Base-by-base conservation (phyloP, 1,140 invertebrate species). In the Eriocheir sinensis region DNA sequence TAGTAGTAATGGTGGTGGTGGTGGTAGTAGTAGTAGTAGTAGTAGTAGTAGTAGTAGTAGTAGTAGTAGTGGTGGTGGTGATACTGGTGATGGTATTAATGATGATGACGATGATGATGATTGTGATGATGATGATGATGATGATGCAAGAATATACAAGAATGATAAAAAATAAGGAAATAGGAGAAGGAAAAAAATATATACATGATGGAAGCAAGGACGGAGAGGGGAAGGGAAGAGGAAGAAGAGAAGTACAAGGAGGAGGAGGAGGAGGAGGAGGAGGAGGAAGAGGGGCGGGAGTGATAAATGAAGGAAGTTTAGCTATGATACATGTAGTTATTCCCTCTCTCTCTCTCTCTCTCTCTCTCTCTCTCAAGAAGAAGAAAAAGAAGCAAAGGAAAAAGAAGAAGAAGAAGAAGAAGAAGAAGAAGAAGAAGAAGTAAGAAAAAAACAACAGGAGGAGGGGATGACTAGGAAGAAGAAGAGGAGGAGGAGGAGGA, bases 21-120 rank as follows among this genome's bases (percentile, higher is more conserved):
- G 80, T 81, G 30, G 80, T n/a, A 81, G 80, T 81, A 81, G 2
- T 81, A 81, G 80, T 81, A 81, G 80, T 81, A 81, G 80, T 81
- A 81, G 80, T 81, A 81, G 80, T 81, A n/a, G 80, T 81, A 81
- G 80, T 81, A 81, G 80, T 81, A 81, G 21, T 81, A 81, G 80
- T 81, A 81, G 80, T 81, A 81, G 80, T 81, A 81, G 80, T 81
- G 30, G 80, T 81, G 30, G 80, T 3, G 30, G 80, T 30, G 40
- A 8, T 12, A 40, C 30, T 41, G 27, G n/a, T n/a, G 15, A 40
- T 83, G 8, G 32, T 83, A 15, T 9, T 83, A 15, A 83, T 30
- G 17, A 83, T 83, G 17, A 83, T 83, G 17, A 83, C 34, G 17
- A 83, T 83, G 17, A 83, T 83, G 17, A 83, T 32, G 17, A 83